Percentiles rank a stretch among this genome's conserved stretches.
Conservation (phyloP, 2,113 vertebrate species). For the Bos javanicus region DNA sequence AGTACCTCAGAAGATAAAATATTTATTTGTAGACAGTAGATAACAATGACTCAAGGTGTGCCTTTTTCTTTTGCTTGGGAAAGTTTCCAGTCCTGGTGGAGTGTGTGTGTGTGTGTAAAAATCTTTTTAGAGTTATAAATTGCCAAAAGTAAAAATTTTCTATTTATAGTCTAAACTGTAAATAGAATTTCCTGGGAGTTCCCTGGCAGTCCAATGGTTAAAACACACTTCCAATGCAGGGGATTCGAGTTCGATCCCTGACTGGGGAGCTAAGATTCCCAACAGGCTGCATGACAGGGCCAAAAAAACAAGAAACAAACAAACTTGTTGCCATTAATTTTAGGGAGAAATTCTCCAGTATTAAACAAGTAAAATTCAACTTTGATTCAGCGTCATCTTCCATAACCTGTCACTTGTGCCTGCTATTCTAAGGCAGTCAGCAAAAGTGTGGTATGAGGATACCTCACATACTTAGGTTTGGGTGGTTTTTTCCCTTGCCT, state of each 20-base stretch:
- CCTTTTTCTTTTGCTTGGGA: background rate
- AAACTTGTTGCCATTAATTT: background rate
- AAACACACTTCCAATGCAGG: background rate
- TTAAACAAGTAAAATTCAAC: slow-evolving; percentile 31
- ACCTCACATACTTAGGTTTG: background rate
- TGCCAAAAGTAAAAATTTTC: background rate
- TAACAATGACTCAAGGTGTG: background rate
- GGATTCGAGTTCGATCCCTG: background rate
- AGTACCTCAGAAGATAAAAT: background rate
- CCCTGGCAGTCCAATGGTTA: background rate
- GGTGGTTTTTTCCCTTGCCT: background rate
- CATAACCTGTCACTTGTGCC: background rate
- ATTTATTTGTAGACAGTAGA: background rate
- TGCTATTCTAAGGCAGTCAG: background rate
- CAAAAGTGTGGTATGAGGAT: background rate
- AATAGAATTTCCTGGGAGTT: background rate
- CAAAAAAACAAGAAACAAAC: background rate
- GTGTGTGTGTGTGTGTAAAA: background rate
- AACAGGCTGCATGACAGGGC: background rate
- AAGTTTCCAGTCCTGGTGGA: background rate
- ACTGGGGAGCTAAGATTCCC: background rate
- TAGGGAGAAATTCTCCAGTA: background rate
- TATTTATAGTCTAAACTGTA: slow-evolving; percentile 1
- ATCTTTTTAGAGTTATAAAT: background rate
- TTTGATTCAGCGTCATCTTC: background rate